Evolutionary conservation across 2,888 invertebrate species (phyloP).

Genomic region (Ormyrus labotus): DNA sequence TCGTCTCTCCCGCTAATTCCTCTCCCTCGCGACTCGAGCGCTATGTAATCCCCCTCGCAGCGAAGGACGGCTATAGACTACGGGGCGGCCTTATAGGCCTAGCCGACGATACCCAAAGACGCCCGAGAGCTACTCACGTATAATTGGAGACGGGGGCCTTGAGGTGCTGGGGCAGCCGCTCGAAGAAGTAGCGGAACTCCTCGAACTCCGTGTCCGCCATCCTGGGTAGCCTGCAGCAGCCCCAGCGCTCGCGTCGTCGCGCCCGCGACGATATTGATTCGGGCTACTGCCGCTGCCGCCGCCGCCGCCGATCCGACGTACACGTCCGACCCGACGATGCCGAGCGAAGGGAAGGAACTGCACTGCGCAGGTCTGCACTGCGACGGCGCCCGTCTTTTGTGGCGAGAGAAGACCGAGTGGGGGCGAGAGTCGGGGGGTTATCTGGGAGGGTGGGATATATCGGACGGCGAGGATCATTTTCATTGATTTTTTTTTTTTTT

Average conservation of each 20-base stretch:
- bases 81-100: not conserved
- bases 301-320: not conserved
- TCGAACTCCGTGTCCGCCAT: constrained; percentile 97
- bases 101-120: not conserved
- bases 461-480: no score
- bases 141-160: constrained; percentile 90
- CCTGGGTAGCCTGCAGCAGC: constrained; percentile 19
- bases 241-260: constrained; percentile 17
- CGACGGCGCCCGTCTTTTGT: no score
- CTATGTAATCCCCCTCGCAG: not conserved
- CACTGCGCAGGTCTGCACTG: no score
- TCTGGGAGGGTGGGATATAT: no score
- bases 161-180: constrained; percentile 86
- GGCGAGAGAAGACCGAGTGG: no score
- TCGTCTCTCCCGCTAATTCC: not conserved
- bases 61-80: constrained; percentile 6
- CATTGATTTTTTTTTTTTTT: no score
- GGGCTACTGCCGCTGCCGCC: not conserved
- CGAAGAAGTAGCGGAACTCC: constrained; percentile 92
- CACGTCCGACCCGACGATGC: not conserved
- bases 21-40: no score
- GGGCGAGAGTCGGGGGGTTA: no score
- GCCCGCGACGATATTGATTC: constrained; percentile 53
- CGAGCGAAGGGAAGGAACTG: no score
- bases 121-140: constrained; percentile 83